These are phyloP conservation scores for Eupithecia dodoneata DNA, from an alignment of 2,888 invertebrate species.

Conservation along the genomic window DNA sequence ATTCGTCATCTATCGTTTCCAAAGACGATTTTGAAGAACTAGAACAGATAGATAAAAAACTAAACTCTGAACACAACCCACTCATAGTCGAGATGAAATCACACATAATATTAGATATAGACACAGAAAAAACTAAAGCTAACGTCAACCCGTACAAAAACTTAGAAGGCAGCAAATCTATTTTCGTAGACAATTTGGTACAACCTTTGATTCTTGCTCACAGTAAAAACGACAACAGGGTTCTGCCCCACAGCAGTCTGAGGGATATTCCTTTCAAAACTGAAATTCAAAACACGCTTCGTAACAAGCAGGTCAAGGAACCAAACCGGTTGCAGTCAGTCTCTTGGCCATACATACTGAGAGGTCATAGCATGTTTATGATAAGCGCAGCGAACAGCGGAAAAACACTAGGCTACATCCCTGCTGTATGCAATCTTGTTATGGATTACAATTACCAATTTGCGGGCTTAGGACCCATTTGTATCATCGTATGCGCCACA, in stretches of 20 bases:
- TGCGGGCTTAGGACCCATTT: constrained; percentile 84
- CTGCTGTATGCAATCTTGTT: constrained; percentile 86
- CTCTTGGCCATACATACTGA: constrained; percentile 87
- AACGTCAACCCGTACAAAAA: constrained; percentile 74
- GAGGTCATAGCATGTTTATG: constrained; percentile 86
- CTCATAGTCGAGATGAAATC: not conserved
- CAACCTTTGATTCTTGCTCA: constrained; percentile 75
- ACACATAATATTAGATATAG: not conserved
- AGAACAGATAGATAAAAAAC: constrained; percentile 18
- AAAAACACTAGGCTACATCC: constrained; percentile 88
- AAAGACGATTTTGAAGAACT: constrained; percentile 26
- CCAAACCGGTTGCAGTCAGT: constrained; percentile 86
- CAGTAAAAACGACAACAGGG: constrained; percentile 64
- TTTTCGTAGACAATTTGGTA: constrained; percentile 74
- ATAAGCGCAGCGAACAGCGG: constrained; percentile 85
- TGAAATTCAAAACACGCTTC: constrained; percentile 61
- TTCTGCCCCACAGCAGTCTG: constrained; percentile 60
- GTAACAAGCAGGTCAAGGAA: constrained; percentile 61
- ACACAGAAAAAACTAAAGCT: constrained; percentile 39
- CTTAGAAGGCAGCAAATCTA: constrained; percentile 64
- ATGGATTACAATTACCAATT: constrained; percentile 66
- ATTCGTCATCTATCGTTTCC: not conserved
- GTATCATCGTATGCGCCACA: constrained; percentile 87
- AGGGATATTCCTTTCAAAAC: constrained; percentile 66
- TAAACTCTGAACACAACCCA: not conserved